These are phyloP conservation scores for Anoura caudifer DNA, from an alignment of 2,113 vertebrate genomes.

Conservation along the genomic window DNA sequence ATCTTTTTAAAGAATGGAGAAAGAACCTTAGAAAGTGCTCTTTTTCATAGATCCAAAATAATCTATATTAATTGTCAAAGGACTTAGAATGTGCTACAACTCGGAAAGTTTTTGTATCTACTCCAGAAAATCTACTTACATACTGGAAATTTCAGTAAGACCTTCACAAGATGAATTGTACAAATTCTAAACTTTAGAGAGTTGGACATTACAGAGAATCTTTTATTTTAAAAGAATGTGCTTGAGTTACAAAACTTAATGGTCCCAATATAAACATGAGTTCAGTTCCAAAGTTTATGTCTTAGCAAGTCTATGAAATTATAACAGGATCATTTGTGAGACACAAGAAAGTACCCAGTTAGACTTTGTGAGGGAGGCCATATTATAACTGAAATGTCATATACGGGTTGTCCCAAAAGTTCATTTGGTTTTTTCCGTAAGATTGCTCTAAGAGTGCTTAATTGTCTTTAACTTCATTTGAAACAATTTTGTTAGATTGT, in stretches of 20 bases:
- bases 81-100: not conserved
- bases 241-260: not conserved
- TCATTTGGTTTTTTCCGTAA: too few relatives aligned
- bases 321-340: not conserved
- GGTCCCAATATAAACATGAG: not conserved
- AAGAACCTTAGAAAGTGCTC: not conserved
- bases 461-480: too few relatives aligned
- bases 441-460: too few relatives aligned
- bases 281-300: not conserved
- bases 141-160: not conserved
- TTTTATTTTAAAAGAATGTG: not conserved
- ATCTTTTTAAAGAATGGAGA: slow-evolving; percentile 14
- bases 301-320: not conserved
- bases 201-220: not conserved
- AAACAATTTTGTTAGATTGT: too few relatives aligned
- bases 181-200: slow-evolving; percentile 23
- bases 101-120: not conserved
- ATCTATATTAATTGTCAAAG: slow-evolving; percentile 8
- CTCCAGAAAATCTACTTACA: slow-evolving; percentile 11
- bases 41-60: not conserved
- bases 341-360: not conserved
- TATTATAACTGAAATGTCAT: slow-evolving; percentile 32
- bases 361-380: not conserved
- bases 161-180: not conserved
- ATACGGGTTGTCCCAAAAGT: not conserved